These are phyloP conservation scores for Geotrypetes seraphini DNA, from an alignment of 2,797 vertebrate genomes.

Conservation along the genomic window DNA sequence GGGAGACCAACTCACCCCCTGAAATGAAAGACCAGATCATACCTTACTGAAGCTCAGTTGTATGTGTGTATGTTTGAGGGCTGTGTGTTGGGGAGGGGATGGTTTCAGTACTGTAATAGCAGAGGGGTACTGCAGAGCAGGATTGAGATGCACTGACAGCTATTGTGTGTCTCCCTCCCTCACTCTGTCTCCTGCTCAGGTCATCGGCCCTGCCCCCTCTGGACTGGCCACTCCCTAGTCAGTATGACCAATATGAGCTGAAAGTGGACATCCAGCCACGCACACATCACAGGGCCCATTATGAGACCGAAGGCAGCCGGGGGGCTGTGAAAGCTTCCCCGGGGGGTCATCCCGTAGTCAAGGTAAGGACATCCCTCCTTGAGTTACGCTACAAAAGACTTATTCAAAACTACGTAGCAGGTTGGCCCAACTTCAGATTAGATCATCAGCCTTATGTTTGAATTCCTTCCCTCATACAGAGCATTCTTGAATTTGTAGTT, in stretches of 20 bases:
- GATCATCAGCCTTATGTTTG: no score
- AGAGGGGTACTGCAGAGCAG: neutral
- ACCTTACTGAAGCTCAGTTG: no score
- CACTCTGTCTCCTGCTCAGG: constrained; percentile 36
- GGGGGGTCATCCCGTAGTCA: constrained; percentile 75
- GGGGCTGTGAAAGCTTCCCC: constrained; percentile 81
- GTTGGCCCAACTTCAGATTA: no score
- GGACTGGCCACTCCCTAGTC: constrained; percentile 83
- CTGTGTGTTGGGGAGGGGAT: no score
- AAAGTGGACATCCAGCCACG: constrained; percentile 82
- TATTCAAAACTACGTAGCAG: no score
- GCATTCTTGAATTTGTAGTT: no score
- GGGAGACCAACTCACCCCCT: no score
- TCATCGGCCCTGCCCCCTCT: constrained; percentile 77
- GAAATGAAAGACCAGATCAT: no score
- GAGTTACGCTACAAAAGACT: no score
- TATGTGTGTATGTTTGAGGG: no score
- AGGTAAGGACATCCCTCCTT: no score
- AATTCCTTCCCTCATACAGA: no score
- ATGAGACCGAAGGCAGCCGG: constrained; percentile 84
- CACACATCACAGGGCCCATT: constrained; percentile 82
- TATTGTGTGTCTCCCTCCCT: neutral
- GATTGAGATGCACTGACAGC: neutral
- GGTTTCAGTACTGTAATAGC: neutral
- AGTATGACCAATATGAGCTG: constrained; percentile 81